Evolutionary conservation across 2,113 vertebrate species (phyloP).

Genomic region (Dipodomys stephensi): DNA sequence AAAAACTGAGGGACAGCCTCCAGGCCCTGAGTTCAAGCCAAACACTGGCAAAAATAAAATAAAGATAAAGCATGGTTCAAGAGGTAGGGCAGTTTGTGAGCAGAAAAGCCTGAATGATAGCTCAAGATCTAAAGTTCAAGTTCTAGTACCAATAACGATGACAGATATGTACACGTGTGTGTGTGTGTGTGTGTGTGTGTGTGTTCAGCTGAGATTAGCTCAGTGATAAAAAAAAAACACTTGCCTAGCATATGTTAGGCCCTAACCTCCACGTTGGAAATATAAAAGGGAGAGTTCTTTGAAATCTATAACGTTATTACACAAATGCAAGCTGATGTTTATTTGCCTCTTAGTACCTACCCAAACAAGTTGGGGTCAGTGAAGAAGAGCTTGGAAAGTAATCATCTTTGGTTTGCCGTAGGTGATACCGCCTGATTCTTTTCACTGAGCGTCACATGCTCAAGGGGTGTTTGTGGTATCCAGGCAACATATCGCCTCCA

Average conservation of each 20-base stretch:
- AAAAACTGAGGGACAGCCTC: too few species aligned
- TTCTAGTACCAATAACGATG: too few species aligned
- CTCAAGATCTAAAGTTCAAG: too few species aligned
- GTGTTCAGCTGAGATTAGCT: neutral
- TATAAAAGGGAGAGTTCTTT: neutral
- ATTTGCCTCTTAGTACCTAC: neutral
- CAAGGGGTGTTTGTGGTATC: slow-evolving; percentile 26
- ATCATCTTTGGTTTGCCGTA: neutral
- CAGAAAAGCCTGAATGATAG: too few species aligned
- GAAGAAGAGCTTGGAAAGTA: neutral
- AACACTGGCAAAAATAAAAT: too few species aligned
- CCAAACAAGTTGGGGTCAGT: neutral
- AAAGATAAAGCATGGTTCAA: too few species aligned
- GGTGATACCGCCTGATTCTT: neutral
- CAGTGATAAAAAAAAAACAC: neutral
- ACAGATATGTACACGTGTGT: too few species aligned
- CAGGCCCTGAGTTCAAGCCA: too few species aligned
- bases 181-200: too few species aligned
- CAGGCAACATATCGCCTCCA: slow-evolving; percentile 39
- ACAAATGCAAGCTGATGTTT: neutral
- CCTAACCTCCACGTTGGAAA: neutral
- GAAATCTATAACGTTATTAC: neutral
- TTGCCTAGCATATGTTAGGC: neutral
- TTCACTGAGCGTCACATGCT: neutral
- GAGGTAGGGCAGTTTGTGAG: too few species aligned